Evolutionary conservation across 2,113 vertebrate genomes (phyloP), one percentile per base, ranked within the genome.

Genomic region (Arenaria interpres): DNA sequence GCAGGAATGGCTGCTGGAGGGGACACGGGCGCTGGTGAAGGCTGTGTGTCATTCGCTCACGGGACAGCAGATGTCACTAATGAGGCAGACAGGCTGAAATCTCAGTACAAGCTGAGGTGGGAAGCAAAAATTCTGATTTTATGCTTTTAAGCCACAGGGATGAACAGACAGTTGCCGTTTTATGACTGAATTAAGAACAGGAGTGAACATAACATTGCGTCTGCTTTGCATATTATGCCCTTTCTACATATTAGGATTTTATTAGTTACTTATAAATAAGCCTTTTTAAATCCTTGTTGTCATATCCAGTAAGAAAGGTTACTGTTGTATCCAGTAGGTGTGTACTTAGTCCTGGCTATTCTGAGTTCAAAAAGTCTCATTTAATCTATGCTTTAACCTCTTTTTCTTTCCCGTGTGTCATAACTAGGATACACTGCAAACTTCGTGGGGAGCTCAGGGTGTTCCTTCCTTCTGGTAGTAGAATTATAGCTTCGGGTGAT

Each of bases 391-490:
- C 68, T 71, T 80, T 24, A 37, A 37, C 7, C 12, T 56, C 48
- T 30, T 50, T 21, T 56, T 67, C 21, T 22, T 10, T 64, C 54
- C 20, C 16, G 48, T 54, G 24, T 39, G 30, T 60, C 14, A 75
- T 45, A 71, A 32, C 21, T 39, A n/a, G 73, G 60, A 13, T 76
- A 53, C 24, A 7, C 12, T 33, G 50, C 56, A 51, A 41, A 21
- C 50, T 39, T 22, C 0, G 8, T 3, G 21, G 20, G 24, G 10
- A 27, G 18, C 4, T 74, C 37, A 6, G 24, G 24, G 14, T 0
- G 0, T n/a, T 89, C 19, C 3, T 51, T 43, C 18, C n/a, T 71
- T 81, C 32, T 21, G 12, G 43, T 20, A n/a, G 30, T 9, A 20
- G 23, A 63, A 30, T 8, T 9, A 4, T 24, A 51, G 19, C 32